Percentiles rank a stretch among this genome's conserved stretches.
Evolutionary conservation across 2,797 vertebrate species (phyloP).

Genomic region (Hydrolagus colliei): DNA sequence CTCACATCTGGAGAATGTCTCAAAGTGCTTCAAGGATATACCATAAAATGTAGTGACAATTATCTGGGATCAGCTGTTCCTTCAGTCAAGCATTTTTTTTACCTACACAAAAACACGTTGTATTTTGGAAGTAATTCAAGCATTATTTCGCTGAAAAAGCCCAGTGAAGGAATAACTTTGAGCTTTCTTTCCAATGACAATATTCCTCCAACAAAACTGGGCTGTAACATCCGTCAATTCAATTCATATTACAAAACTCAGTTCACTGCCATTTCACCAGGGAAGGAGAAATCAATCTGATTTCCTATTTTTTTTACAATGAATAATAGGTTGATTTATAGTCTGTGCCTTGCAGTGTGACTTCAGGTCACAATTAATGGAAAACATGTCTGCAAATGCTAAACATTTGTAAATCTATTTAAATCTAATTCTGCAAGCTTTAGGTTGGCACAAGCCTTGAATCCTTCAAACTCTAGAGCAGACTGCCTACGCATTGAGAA

Average conservation of each 20-base stretch:
- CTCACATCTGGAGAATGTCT: no score
- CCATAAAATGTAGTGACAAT: no score
- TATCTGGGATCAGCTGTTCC: no score
- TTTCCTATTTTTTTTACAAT: background rate
- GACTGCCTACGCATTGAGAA: no score
- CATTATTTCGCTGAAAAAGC: background rate
- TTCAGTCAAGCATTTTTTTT: no score
- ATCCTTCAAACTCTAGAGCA: no score
- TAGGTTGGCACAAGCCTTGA: no score
- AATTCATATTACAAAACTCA: background rate
- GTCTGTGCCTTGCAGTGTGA: background rate
- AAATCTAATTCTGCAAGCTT: no score
- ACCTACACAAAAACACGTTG: no score
- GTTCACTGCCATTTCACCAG: background rate
- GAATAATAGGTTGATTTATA: background rate
- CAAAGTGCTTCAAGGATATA: no score
- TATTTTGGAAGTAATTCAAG: background rate
- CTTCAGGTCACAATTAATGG: background rate
- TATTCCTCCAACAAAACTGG: background rate
- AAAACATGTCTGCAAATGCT: background rate
- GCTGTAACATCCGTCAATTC: background rate
- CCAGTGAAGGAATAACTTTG: background rate
- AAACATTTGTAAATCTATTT: background rate
- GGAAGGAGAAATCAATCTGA: slow-evolving; percentile 11
- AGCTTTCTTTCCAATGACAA: slow-evolving; percentile 12